Evolutionary conservation across 2,113 vertebrate genomes (phyloP).

Genomic region (Aepyceros melampus): DNA sequence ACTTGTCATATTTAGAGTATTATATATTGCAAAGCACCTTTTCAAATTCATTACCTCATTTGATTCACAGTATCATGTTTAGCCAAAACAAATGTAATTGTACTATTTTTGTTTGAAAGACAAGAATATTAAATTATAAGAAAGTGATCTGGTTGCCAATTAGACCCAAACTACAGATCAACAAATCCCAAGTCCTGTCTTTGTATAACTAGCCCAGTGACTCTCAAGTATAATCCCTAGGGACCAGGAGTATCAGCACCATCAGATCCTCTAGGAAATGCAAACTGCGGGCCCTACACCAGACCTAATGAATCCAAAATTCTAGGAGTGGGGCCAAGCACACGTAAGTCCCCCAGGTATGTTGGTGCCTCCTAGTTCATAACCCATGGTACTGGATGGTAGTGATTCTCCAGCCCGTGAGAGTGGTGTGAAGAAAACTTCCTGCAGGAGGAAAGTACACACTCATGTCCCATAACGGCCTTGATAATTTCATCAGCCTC

Average conservation of each 20-base stretch:
- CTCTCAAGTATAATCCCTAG: not conserved
- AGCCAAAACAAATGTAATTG: not conserved
- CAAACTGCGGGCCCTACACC: not conserved
- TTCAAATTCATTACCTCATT: not conserved
- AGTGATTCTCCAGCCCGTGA: not conserved
- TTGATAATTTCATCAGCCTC: not conserved
- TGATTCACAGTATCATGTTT: not conserved
- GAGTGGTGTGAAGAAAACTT: not conserved
- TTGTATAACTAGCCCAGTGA: not conserved
- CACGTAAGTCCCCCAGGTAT: not conserved
- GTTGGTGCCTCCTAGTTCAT: not conserved
- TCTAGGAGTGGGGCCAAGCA: not conserved
- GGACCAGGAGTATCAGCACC: not conserved
- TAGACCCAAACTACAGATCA: not conserved
- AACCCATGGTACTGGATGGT: not conserved
- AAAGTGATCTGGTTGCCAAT: not conserved
- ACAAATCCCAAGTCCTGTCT: not conserved
- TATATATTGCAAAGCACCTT: not conserved
- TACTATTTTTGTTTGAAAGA: not conserved
- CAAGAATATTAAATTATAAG: not conserved
- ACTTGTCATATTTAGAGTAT: not conserved
- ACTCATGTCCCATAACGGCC: not conserved
- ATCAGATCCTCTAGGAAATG: not conserved
- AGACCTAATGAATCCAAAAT: not conserved
- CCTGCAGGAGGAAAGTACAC: not conserved